Evolutionary conservation across 2,113 vertebrate species (phyloP), one percentile per base, ranked within the genome.

Genomic region (Lagenorhynchus albirostris): DNA sequence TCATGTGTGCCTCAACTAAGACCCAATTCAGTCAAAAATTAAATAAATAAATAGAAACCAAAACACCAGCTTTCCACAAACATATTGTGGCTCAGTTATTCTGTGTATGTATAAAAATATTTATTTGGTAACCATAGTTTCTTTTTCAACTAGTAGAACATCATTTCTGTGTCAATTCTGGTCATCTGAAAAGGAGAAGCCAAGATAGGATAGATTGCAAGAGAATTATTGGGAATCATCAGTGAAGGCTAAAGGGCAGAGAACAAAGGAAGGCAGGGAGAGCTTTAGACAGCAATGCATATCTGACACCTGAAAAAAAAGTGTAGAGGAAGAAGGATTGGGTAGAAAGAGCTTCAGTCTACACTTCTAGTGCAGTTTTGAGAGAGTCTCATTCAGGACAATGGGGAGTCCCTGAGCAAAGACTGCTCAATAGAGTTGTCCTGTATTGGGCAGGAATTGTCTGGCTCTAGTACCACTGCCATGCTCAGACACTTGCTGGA

Each of bases 51-150:
- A 31, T 47, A 76, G 2, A 31, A 47, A 47, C 8, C 58, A 71
- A 92, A 84, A 63, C 3, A 55, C 44, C 18, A 95, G 15, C 53
- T 91, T 81, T 92, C 44, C n/a, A 82, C 31, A 93, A 84, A 58
- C 1, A 63, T 38, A 29, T 70, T 65, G 1, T 60, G 89, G n/a
- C 31, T 92, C 41, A 83, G 41, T 58, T 82, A 74, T 68, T 89
- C 55, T 79, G 4, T 87, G 26, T 63, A 29, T 71, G 8, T 55
- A 88, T 80, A 68, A 76, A 74, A 80, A 70, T 12, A 87, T 31
- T 94, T 67, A 5, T 87, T 80, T 95, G 33, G 63, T n/a, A 79
- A 23, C n/a, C 29, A 70, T 1, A 60, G 50, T 29, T 71, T 92
- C 6, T 86, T 12, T 83, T 97, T 92, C 21, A 36, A 36, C 50